Evolutionary conservation across 2,888 invertebrate species (phyloP), one percentile per base, ranked within the genome.

Genomic region (Himalopsyche tibetana): DNA sequence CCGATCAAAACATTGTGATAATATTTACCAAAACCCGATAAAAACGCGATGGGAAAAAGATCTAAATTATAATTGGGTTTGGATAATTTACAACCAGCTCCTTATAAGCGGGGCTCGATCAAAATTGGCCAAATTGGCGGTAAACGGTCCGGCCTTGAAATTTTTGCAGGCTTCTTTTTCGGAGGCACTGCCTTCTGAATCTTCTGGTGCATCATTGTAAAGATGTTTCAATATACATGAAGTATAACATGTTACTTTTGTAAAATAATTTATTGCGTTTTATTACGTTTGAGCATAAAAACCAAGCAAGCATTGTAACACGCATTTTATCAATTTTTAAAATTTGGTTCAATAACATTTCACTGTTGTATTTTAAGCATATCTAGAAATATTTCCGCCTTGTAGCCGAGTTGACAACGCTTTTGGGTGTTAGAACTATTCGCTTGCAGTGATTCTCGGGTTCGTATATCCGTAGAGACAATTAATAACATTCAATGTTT

Each of bases 71-170:
- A 63, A 63, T 63, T 63, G 63, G 63, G 28, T 19, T 19, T 63
- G 63, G 63, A n/a, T 28, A 63, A 63, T 63, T 63, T 63, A 28
- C 63, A 6, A 19, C n/a, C 63, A 28, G 63, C 63, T 28, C 19
- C n/a, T 63, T 63, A 28, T 63, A 51, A 51, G 51, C 12, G 15
- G 5, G 11, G 6, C 28, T 19, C 63, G 63, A 63, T 63, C 63
- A 63, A 63, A 63, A 63, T 63, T 63, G 63, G 19, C 63, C 63
- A 63, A 63, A 63, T 63, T 63, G 63, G 63, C 63, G 63, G 63
- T 63, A 63, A 63, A 63, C 63, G 63, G 19, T 63, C 28, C 63
- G 63, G 63, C 63, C 63, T 63, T 63, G 63, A 63, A 63, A 63
- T 63, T 63, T 63, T 63, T 63, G 63, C 19, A 63, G 63, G 51